Percentiles rank a stretch among this genome's conserved stretches.
These are phyloP conservation scores for Andrena bucephala DNA, from an alignment of 2,888 invertebrate genomes.

Conservation along the genomic window DNA sequence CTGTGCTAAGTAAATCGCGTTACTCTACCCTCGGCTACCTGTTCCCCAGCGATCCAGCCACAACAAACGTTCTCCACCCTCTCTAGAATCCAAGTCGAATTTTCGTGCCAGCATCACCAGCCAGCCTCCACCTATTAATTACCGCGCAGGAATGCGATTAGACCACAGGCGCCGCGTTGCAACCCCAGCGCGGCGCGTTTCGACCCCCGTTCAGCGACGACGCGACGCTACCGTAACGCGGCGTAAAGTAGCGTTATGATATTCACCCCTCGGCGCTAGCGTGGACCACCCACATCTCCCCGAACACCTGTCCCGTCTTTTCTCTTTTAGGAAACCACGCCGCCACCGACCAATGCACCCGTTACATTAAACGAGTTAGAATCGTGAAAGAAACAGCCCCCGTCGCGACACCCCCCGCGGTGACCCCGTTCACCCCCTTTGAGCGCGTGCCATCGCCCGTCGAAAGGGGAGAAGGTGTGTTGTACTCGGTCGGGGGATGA, in stretches of 20 bases:
- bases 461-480: conserved; percentile 47
- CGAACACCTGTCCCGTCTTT: conserved; percentile 80
- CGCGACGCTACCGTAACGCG: conserved; percentile 71
- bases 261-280: conserved; percentile 74
- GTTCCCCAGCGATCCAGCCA: not conserved
- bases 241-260: conserved; percentile 81
- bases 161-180: conserved; percentile 45
- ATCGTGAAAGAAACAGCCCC: conserved; percentile 63
- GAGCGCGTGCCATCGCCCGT: conserved; percentile 59
- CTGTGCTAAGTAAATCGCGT: conserved; percentile 5
- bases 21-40: not conserved
- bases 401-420: conserved; percentile 57
- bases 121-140: conserved; percentile 65
- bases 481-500: conserved; percentile 56
- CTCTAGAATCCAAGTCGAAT: not conserved
- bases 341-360: not conserved
- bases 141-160: conserved; percentile 66
- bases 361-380: conserved; percentile 69
- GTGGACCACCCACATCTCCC: conserved; percentile 74
- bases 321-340: not conserved
- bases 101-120: conserved; percentile 40
- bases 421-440: conserved; percentile 72
- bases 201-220: conserved; percentile 38
- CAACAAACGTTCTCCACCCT: not conserved
- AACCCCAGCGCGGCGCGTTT: conserved; percentile 10